These are phyloP conservation scores for Poeciliopsis prolifica DNA, from an alignment of 2,113 vertebrate species.

Conservation along the genomic window DNA sequence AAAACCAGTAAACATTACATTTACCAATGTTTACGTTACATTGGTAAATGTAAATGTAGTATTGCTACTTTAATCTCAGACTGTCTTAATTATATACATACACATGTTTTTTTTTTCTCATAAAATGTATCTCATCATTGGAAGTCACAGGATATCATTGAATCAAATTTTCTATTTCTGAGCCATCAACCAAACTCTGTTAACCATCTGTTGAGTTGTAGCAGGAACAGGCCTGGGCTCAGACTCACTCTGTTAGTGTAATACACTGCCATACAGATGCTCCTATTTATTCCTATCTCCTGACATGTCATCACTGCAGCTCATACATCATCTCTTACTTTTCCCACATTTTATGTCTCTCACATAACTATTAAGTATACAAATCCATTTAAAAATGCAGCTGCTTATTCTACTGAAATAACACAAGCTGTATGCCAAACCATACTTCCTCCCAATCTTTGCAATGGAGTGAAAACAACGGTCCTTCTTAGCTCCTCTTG, in stretches of 20 bases:
- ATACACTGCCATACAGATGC: background rate
- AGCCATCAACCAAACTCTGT: no score
- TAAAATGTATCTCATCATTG: no score
- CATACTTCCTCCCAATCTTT: constrained; percentile 4
- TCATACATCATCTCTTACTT: background rate
- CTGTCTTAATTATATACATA: no score
- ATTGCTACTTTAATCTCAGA: no score
- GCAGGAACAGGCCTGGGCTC: no score
- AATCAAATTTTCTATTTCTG: no score
- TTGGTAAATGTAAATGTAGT: no score
- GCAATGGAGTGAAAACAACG: constrained; percentile 47
- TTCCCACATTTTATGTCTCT: background rate
- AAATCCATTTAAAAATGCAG: constrained; percentile 12
- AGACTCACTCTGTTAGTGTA: background rate
- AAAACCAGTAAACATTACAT: no score
- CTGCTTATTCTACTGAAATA: constrained; percentile 29
- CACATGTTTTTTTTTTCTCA: no score
- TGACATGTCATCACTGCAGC: background rate
- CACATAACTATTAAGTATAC: constrained; percentile 6
- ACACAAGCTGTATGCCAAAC: constrained; percentile 30
- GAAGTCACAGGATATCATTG: no score
- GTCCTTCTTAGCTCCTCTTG: constrained; percentile 13
- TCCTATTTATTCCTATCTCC: background rate
- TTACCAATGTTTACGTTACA: no score
- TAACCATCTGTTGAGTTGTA: no score